Percentiles rank a stretch among this genome's conserved stretches.
phyloP scores from a whole-genome alignment of 2,113 vertebrate species.

The Symphodus melops region DNA sequence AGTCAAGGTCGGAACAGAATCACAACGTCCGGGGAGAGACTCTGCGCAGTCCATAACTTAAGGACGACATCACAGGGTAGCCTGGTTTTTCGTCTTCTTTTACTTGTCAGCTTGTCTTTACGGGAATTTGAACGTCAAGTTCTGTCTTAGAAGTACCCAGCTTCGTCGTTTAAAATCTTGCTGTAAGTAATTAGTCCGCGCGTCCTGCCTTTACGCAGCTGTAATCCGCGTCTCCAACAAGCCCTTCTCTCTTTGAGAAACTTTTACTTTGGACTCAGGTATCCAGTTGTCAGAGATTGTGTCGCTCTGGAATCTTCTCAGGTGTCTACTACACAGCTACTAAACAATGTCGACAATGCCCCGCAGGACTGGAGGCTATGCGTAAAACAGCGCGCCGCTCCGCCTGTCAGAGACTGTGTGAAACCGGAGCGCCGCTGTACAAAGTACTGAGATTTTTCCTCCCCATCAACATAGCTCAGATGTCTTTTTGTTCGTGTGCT shows the following conservation, averaged over 20 bases:
- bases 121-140: slow-evolving; percentile 1
- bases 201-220: slow-evolving; percentile 60
- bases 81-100: slow-evolving; percentile 20
- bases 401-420: slow-evolving; percentile 70
- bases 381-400: slow-evolving; percentile 70
- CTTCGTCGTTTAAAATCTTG: slow-evolving; percentile 9
- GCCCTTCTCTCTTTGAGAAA: slow-evolving; percentile 3
- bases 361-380: slow-evolving; percentile 59
- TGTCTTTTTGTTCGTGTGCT: slow-evolving; percentile 75
- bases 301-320: slow-evolving; percentile 44
- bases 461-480: slow-evolving; percentile 71
- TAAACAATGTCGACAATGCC: slow-evolving; percentile 45
- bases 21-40: slow-evolving; percentile 7
- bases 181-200: slow-evolving; percentile 21
- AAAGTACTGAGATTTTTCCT: slow-evolving; percentile 65
- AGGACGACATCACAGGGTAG: neutral
- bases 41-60: neutral
- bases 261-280: slow-evolving; percentile 34
- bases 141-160: neutral
- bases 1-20: slow-evolving; percentile 12
- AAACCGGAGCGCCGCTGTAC: slow-evolving; percentile 74
- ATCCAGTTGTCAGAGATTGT: slow-evolving; percentile 50
- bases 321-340: slow-evolving; percentile 36
- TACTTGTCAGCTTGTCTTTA: neutral
- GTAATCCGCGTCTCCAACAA: slow-evolving; percentile 33